Evolutionary conservation across 2,113 vertebrate species (phyloP).

Genomic region (Pomatorhinus ruficollis): DNA sequence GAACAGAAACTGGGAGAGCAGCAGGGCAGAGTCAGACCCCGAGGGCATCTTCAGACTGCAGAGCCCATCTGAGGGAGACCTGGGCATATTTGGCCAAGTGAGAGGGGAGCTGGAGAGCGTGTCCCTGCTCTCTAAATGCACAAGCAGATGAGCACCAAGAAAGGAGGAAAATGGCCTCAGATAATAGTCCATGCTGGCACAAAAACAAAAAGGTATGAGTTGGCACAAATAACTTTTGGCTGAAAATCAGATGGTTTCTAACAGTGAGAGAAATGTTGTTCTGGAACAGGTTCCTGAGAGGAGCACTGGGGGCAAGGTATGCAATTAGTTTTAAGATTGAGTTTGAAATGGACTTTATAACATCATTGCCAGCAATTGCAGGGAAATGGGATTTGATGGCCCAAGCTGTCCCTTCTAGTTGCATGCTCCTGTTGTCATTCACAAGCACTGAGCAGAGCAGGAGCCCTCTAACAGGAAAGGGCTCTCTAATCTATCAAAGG

Average conservation of each 20-base stretch:
- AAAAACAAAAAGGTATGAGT: conserved; percentile 8
- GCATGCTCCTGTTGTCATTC: neutral
- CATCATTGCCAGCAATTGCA: conserved; percentile 33
- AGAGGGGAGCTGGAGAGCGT: neutral
- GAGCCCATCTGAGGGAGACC: neutral
- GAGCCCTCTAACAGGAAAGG: neutral
- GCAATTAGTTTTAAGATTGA: conserved; percentile 47
- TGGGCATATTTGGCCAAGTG: neutral
- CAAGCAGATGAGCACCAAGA: neutral
- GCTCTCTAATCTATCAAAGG: neutral
- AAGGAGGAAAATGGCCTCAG: neutral
- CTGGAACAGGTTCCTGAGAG: conserved; percentile 48
- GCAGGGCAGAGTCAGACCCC: neutral
- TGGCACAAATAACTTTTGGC: conserved; percentile 45
- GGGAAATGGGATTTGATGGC: conserved; percentile 22
- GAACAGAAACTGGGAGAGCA: neutral
- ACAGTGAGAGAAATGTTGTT: conserved; percentile 32
- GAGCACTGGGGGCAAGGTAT: neutral
- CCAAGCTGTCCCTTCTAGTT: conserved; percentile 1
- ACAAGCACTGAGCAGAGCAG: neutral
- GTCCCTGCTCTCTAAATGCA: neutral
- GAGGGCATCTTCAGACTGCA: neutral
- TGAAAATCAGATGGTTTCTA: conserved; percentile 29
- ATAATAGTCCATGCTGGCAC: conserved; percentile 23
- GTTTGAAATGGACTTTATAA: conserved; percentile 49